Conservation (phyloP, 1,140 invertebrate species). For the Euborellia annulipes region DNA sequence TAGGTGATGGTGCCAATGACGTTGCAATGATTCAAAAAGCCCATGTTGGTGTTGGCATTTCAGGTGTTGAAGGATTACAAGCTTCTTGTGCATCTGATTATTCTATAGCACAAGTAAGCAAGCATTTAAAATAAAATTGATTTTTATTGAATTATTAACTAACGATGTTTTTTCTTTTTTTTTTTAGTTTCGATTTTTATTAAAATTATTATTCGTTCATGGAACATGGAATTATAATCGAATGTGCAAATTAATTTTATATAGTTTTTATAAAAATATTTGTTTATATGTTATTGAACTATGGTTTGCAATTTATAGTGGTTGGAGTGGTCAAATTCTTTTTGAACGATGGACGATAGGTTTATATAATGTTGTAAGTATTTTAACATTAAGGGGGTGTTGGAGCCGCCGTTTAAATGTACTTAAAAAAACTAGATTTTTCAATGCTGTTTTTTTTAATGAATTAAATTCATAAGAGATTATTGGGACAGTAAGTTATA, state of each 20-base stretch:
- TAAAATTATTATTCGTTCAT: conserved; percentile 85
- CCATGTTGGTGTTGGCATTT: conserved; percentile 91
- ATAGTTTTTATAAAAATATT: conserved; percentile 99
- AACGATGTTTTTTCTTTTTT: conserved; percentile 14
- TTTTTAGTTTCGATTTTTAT: conserved; percentile 75
- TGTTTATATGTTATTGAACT: conserved; percentile 97
- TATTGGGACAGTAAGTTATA: not conserved
- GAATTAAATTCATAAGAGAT: no score
- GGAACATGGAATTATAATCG: conserved; percentile 97
- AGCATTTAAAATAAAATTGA: not conserved
- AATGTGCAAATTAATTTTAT: conserved; percentile 95
- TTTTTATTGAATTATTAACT: conserved; percentile 1
- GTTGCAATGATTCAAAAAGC: conserved; percentile 99
- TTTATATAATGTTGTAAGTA: conserved; percentile 81
- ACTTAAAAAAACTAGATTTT: no score
- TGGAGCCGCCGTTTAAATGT: no score
- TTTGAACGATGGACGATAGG: conserved; percentile 98
- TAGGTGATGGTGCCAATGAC: conserved; percentile 99
- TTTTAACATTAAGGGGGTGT: no score
- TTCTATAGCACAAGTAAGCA: conserved; percentile 63
- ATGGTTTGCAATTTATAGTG: conserved; percentile 97
- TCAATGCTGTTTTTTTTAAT: no score
- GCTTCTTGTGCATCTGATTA: conserved; percentile 97
- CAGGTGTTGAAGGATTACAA: conserved; percentile 95
- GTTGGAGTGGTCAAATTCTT: conserved; percentile 95